A percentile compares a stretch with the other conserved stretches of the same genome.
These are phyloP conservation scores for Tyto alba DNA, from an alignment of 2,113 vertebrate species.

Conservation along the genomic window DNA sequence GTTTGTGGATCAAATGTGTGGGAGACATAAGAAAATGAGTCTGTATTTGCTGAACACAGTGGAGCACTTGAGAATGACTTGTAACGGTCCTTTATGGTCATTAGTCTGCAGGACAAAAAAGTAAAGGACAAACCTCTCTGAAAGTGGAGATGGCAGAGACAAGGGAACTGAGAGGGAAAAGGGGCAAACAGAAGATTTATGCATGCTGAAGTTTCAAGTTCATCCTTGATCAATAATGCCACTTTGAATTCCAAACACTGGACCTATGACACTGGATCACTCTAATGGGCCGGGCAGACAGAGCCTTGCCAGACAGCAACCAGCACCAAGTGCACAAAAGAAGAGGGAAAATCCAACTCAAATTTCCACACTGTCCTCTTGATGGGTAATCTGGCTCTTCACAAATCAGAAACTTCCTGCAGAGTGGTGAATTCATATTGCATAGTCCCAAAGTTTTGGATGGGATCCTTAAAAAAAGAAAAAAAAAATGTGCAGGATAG, in stretches of 20 bases:
- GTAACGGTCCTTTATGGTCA: neutral
- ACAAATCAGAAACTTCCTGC: neutral
- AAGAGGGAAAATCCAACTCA: neutral
- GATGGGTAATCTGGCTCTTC: neutral
- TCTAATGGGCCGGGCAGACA: neutral
- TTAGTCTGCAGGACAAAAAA: neutral
- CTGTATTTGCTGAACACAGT: neutral
- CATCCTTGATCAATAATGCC: neutral
- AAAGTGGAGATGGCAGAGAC: neutral
- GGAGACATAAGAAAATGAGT: neutral
- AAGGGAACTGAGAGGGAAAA: neutral
- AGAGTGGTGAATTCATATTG: fast-evolving
- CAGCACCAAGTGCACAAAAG: neutral
- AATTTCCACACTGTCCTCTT: neutral
- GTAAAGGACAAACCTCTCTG: neutral
- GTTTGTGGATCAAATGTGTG: neutral
- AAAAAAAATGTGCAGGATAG: neutral
- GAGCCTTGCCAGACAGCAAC: neutral
- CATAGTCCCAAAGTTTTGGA: neutral
- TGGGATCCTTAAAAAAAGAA: neutral
- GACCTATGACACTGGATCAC: neutral
- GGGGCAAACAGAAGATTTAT: neutral
- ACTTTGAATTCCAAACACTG: neutral
- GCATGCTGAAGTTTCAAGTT: neutral
- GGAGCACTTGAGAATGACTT: neutral